These are phyloP conservation scores for Sus scrofa DNA, from an alignment of 2,113 vertebrate genomes.

Conservation along the genomic window DNA sequence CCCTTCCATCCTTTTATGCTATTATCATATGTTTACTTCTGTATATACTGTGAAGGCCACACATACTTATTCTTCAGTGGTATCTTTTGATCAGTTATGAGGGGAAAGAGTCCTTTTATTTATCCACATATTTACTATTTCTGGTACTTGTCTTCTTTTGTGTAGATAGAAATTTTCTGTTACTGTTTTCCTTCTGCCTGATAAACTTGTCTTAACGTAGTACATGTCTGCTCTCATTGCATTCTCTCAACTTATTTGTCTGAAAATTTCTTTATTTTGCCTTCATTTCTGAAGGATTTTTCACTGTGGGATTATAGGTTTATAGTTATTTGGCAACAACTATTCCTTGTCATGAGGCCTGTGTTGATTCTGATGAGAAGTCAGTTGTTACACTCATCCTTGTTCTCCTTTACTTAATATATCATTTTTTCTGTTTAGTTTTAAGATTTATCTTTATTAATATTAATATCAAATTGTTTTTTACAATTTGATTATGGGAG, in stretches of 20 bases:
- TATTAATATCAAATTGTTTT: too few species aligned
- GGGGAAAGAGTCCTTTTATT: background rate
- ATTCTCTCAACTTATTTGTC: background rate
- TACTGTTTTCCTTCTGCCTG: background rate
- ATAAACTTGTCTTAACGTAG: background rate
- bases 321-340: background rate
- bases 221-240: background rate
- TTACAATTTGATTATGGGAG: background rate
- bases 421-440: background rate
- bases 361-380: background rate
- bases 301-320: background rate
- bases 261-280: background rate
- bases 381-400: background rate
- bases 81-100: background rate
- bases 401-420: background rate
- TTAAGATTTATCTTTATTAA: background rate
- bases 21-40: background rate
- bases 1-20: background rate
- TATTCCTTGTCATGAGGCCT: background rate
- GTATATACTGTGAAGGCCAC: background rate
- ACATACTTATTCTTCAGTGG: background rate
- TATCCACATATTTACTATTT: background rate
- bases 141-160: background rate
- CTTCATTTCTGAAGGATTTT: background rate
- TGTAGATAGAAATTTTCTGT: background rate